Evolutionary conservation across 2,113 vertebrate species (phyloP).

Genomic region (Pachycephala philippinensis): DNA sequence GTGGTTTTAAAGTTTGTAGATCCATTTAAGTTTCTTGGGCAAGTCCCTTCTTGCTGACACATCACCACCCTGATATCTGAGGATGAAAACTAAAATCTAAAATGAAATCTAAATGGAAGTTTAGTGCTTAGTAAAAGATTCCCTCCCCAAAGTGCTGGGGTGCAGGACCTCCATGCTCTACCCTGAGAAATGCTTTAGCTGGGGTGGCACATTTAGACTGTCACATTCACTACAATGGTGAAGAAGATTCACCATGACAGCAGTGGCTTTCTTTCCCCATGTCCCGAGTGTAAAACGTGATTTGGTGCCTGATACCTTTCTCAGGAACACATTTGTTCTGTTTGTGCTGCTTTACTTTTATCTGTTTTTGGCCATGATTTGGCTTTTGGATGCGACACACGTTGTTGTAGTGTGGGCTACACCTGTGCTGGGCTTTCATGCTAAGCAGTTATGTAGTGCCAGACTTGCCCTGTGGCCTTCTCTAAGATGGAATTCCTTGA

Average conservation of each 20-base stretch:
- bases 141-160: rapidly evolving
- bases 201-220: neutral
- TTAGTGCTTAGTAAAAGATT: neutral
- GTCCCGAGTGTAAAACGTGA: neutral
- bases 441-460: neutral
- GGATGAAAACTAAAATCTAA: too few relatives aligned
- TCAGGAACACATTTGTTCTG: neutral
- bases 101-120: neutral
- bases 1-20: neutral
- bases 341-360: neutral
- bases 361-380: rapidly evolving
- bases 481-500: neutral
- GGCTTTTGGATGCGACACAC: rapidly evolving
- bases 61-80: neutral
- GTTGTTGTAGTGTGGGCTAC: neutral
- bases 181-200: neutral
- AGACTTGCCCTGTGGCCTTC: neutral
- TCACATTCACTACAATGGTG: rapidly evolving
- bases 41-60: neutral
- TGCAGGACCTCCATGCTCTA: neutral
- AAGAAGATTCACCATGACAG: neutral
- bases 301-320: neutral
- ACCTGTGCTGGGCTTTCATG: neutral
- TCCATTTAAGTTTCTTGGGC: neutral
- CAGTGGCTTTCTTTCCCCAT: neutral